A percentile compares a stretch with the other conserved stretches of the same genome.
Conservation (phyloP, 2,113 vertebrate species). For the Dicentrarchus labrax region DNA sequence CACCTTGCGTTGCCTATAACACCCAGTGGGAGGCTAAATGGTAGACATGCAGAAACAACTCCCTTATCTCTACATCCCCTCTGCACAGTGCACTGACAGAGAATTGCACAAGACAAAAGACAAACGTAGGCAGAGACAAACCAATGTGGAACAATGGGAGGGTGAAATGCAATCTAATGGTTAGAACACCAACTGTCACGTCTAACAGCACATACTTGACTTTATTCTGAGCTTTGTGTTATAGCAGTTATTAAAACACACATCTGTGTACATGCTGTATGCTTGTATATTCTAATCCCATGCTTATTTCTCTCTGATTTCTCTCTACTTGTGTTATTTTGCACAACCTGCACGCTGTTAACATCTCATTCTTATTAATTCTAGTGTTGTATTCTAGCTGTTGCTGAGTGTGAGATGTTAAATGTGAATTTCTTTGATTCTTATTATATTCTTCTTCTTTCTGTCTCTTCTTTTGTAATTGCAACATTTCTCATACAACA, state of each 20-base stretch:
- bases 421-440: conserved; percentile 14
- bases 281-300: not conserved
- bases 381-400: conserved; percentile 4
- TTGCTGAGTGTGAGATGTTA: conserved; percentile 24
- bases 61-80: conserved; percentile 58
- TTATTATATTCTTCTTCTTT: conserved; percentile 18
- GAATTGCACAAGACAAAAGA: conserved; percentile 62
- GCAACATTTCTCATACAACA: not conserved
- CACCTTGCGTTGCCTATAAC: conserved; percentile 23
- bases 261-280: not conserved
- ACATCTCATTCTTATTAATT: conserved; percentile 20
- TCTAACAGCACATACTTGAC: not conserved
- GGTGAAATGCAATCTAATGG: conserved; percentile 30
- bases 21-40: conserved; percentile 61
- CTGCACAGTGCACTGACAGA: conserved; percentile 35
- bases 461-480: not conserved
- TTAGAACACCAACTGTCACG: conserved; percentile 24
- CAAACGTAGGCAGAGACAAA: conserved; percentile 56
- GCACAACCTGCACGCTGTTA: conserved; percentile 2
- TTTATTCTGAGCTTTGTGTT: not conserved
- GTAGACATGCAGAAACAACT: conserved; percentile 63
- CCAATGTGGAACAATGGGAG: conserved; percentile 43
- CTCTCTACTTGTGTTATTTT: not conserved
- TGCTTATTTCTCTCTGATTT: conserved; percentile 5
- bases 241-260: not conserved